Evolutionary conservation across 2,888 invertebrate genomes (phyloP).

Genomic region (Phalangium opilio): DNA sequence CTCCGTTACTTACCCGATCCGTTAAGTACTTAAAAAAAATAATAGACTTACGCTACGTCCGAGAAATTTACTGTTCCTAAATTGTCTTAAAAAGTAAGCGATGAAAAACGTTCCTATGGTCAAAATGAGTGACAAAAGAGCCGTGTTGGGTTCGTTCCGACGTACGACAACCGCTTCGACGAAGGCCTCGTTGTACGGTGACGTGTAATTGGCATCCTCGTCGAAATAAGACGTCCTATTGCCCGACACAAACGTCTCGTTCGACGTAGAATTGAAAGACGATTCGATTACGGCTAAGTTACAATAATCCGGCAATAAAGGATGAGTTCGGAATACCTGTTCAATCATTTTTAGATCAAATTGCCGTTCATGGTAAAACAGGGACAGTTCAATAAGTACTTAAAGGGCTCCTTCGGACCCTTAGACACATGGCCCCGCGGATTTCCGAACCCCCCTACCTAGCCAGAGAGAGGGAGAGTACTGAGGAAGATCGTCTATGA

Average conservation of each 20-base stretch:
- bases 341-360: too few relatives aligned
- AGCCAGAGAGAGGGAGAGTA: too few relatives aligned
- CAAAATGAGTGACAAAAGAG: conserved; percentile 78
- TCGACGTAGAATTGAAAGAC: not conserved
- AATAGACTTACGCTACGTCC: conserved; percentile 75
- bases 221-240: not conserved
- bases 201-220: not conserved
- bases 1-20: too few relatives aligned
- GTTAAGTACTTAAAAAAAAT: not conserved
- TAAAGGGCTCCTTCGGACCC: too few relatives aligned
- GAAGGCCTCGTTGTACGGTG: not conserved
- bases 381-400: too few relatives aligned
- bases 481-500: too few relatives aligned
- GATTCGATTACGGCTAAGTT: not conserved
- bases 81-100: conserved; percentile 79
- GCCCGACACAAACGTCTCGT: not conserved
- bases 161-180: not conserved
- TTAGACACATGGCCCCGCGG: too few relatives aligned
- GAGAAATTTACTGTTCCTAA: conserved; percentile 86
- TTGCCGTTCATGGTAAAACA: too few relatives aligned
- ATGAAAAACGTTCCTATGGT: conserved; percentile 83
- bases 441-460: too few relatives aligned
- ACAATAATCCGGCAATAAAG: conserved; percentile 40
- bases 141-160: conserved; percentile 67
- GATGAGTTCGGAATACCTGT: conserved; percentile 55